Conservation (phyloP, 2,797 vertebrate species). For the Rhadinocentrus ornatus region DNA sequence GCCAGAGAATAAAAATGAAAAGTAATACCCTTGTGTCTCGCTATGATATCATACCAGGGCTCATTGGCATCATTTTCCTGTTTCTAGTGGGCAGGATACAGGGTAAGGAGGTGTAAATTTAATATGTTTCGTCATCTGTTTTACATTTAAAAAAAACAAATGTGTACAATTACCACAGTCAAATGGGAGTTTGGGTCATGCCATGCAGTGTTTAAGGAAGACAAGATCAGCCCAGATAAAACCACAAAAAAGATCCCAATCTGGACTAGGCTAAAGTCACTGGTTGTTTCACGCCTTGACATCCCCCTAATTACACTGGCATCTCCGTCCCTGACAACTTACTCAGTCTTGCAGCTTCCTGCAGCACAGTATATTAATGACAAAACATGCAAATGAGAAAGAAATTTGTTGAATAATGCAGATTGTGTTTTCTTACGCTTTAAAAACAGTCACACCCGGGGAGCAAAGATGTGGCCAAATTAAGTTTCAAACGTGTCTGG, state of each 20-base stretch:
- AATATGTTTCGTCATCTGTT: slow-evolving; percentile 75
- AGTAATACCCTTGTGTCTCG: slow-evolving; percentile 76
- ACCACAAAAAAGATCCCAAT: slow-evolving; percentile 62
- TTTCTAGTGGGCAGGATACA: slow-evolving; percentile 60
- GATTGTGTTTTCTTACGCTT: slow-evolving; percentile 54
- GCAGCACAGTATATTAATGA: slow-evolving; percentile 11
- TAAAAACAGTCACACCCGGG: slow-evolving; percentile 40
- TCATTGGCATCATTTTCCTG: slow-evolving; percentile 62
- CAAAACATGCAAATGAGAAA: slow-evolving; percentile 38
- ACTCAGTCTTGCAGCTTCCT: slow-evolving; percentile 22
- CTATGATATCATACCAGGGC: slow-evolving; percentile 80
- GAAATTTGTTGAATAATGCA: slow-evolving; percentile 33
- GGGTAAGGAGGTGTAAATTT: slow-evolving; percentile 80
- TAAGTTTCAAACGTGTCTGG: slow-evolving; percentile 63
- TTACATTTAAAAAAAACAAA: slow-evolving; percentile 51
- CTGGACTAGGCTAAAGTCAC: slow-evolving; percentile 28
- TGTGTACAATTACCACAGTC: slow-evolving; percentile 36
- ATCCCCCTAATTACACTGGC: slow-evolving; percentile 46
- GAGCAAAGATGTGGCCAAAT: slow-evolving; percentile 52
- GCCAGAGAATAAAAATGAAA: slow-evolving; percentile 86
- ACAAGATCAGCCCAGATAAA: slow-evolving; percentile 66
- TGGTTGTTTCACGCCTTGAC: slow-evolving; percentile 36
- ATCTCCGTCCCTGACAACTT: slow-evolving; percentile 56
- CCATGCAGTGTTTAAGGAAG: slow-evolving; percentile 49
- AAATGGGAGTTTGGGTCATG: slow-evolving; percentile 51